phyloP scores from a whole-genome alignment of 2,797 vertebrate genomes.

The Glossophaga mutica region DNA sequence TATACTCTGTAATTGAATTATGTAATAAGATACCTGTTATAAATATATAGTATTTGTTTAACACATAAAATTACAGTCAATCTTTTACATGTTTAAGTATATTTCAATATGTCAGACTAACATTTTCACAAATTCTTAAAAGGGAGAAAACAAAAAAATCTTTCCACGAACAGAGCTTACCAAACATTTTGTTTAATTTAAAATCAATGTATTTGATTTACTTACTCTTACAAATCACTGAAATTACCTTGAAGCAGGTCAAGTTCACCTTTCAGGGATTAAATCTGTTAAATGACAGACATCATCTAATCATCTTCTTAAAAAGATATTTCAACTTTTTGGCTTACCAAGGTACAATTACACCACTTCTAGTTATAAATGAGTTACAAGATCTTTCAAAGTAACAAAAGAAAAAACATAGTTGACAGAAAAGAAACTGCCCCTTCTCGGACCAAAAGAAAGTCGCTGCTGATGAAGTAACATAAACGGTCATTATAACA shows the following conservation, averaged over 20 bases:
- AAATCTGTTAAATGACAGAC: constrained; percentile 63
- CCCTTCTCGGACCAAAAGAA: constrained; percentile 12
- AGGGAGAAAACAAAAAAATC: background rate
- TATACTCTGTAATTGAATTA: constrained; percentile 33
- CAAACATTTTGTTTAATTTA: constrained; percentile 53
- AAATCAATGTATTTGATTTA: constrained; percentile 58
- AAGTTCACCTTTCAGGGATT: constrained; percentile 60
- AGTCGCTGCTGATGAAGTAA: constrained; percentile 50
- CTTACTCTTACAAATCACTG: constrained; percentile 66
- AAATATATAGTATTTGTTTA: constrained; percentile 17
- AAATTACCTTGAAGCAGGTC: constrained; percentile 71
- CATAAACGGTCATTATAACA: constrained; percentile 42
- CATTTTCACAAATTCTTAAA: constrained; percentile 26
- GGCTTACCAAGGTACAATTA: background rate
- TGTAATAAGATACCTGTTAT: background rate
- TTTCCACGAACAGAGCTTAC: constrained; percentile 20
- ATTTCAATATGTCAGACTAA: background rate
- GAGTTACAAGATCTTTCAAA: constrained; percentile 35
- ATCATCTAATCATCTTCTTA: constrained; percentile 34
- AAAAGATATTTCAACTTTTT: constrained; percentile 55
- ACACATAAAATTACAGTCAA: background rate
- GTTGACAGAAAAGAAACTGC: constrained; percentile 54
- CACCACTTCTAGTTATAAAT: background rate
- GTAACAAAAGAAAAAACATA: background rate
- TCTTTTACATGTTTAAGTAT: background rate